Percentiles rank a stretch among this genome's conserved stretches.
phyloP scores from a whole-genome alignment of 2,888 invertebrate genomes.

The Leptinotarsa juncta region DNA sequence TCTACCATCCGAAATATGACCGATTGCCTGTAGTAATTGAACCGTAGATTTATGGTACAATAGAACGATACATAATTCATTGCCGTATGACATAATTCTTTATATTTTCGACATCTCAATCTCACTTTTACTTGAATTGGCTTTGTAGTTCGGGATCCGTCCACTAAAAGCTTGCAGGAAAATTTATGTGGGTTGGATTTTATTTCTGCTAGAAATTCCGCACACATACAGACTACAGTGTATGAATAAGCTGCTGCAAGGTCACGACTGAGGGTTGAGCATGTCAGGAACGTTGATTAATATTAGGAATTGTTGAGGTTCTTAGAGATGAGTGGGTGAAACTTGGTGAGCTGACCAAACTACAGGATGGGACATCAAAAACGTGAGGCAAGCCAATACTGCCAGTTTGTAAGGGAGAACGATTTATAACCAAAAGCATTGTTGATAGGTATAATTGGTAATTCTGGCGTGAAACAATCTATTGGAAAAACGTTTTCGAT shows the following conservation, averaged over 20 bases:
- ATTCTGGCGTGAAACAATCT: too few relatives aligned
- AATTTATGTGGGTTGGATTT: conserved; percentile 16
- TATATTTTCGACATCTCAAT: conserved; percentile 35
- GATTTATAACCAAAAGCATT: too few relatives aligned
- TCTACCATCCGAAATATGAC: conserved; percentile 47
- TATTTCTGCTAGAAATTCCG: not conserved
- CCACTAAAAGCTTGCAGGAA: not conserved
- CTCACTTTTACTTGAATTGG: conserved; percentile 30
- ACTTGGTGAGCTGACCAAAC: not conserved
- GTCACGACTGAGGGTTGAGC: too few relatives aligned
- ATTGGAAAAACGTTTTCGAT: too few relatives aligned
- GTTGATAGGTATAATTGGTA: too few relatives aligned
- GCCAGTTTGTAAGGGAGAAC: too few relatives aligned
- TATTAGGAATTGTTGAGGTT: too few relatives aligned
- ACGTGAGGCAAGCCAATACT: too few relatives aligned
- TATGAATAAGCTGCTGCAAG: not conserved
- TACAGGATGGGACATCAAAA: too few relatives aligned
- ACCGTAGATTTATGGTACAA: conserved; percentile 45
- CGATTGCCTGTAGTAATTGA: conserved; percentile 50
- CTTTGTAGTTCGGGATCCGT: conserved; percentile 9
- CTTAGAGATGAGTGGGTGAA: too few relatives aligned
- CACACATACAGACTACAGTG: not conserved
- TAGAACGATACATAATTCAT: conserved; percentile 41
- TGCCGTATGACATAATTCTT: conserved; percentile 37
- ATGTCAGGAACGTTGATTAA: too few relatives aligned